Conservation (phyloP, 2,113 vertebrate genomes). For the Callorhinus ursinus region DNA sequence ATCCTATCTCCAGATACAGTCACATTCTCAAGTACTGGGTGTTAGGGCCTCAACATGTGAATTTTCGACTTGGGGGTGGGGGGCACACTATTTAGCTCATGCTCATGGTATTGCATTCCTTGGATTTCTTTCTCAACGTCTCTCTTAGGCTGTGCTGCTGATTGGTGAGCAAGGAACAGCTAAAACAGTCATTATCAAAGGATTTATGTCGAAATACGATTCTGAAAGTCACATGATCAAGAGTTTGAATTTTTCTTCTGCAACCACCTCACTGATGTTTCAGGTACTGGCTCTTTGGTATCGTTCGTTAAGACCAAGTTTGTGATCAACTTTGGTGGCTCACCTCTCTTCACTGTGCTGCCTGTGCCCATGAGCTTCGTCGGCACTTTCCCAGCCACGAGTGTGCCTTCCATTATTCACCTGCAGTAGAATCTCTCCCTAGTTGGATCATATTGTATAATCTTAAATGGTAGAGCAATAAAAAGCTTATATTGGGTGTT, state of each 20-base stretch:
- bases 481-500: background rate
- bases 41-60: background rate
- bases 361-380: background rate
- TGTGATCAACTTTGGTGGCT: background rate
- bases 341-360: rapidly evolving
- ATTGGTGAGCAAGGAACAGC: constrained; percentile 98
- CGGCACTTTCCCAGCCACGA: rapidly evolving
- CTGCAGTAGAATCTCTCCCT: background rate
- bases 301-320: background rate
- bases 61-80: background rate
- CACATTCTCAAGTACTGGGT: background rate
- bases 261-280: constrained; percentile 96
- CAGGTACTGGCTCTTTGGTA: constrained; percentile 88
- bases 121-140: constrained; percentile 24
- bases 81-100: background rate
- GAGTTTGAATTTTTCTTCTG: constrained; percentile 96
- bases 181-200: constrained; percentile 96
- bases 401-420: background rate
- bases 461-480: background rate
- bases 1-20: background rate
- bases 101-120: constrained; percentile 37
- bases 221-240: constrained; percentile 92
- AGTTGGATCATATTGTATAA: background rate
- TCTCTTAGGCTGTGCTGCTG: constrained; percentile 92
- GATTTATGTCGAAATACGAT: constrained; percentile 95